Conservation (phyloP, 2,113 vertebrate genomes). For the Pituophis catenifer region DNA sequence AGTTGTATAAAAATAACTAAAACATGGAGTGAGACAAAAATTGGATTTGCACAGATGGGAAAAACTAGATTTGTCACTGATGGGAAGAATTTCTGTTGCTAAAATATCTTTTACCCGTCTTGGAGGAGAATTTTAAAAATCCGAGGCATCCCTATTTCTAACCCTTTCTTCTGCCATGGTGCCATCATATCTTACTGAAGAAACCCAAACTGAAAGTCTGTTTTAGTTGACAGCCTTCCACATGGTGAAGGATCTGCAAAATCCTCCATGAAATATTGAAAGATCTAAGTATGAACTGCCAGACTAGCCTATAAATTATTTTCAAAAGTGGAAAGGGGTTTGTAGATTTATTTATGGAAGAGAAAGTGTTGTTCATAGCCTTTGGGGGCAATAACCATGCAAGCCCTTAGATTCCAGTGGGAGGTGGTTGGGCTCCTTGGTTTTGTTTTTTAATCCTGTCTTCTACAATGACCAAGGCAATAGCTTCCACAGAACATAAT, state of each 20-base stretch:
- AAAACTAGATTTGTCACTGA: not conserved
- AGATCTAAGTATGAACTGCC: conserved; percentile 12
- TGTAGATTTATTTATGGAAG: conserved; percentile 23
- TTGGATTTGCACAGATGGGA: not conserved
- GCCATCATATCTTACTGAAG: not conserved
- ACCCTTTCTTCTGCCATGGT: not conserved
- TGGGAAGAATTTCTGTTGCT: not conserved
- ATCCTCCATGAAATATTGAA: not conserved
- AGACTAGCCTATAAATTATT: conserved; percentile 14
- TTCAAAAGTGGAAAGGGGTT: not conserved
- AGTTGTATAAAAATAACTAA: not conserved
- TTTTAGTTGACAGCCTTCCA: not conserved
- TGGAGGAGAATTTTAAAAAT: not conserved
- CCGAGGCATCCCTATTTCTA: not conserved
- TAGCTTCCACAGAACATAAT: conserved; percentile 12
- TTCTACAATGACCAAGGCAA: conserved; percentile 2
- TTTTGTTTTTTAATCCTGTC: conserved; percentile 7
- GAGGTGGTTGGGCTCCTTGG: not conserved
- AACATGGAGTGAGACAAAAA: not conserved
- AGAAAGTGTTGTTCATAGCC: conserved; percentile 7
- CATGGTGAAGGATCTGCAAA: not conserved
- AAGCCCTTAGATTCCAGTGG: conserved; percentile 5
- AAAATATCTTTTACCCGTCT: not conserved
- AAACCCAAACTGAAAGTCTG: not conserved
- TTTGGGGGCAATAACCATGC: conserved; percentile 10